These are phyloP conservation scores for Alligator sinensis DNA, from an alignment of 2,113 vertebrate genomes.

Conservation along the genomic window DNA sequence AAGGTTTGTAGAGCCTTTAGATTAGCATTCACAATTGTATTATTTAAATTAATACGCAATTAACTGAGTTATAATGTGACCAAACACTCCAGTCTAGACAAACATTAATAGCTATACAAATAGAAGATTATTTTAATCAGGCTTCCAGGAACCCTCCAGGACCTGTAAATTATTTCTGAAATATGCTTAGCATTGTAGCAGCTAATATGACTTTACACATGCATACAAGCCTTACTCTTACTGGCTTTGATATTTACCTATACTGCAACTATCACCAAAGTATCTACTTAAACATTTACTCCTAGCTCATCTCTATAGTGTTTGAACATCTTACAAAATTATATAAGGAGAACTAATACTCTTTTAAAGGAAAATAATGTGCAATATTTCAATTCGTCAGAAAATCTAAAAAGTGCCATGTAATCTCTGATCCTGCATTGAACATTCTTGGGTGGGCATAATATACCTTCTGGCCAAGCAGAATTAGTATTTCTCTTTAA, in stretches of 20 bases:
- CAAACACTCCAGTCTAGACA: background rate
- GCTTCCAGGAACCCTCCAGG: background rate
- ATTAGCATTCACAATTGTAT: background rate
- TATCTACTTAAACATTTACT: background rate
- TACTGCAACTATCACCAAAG: constrained; percentile 9
- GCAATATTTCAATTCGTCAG: background rate
- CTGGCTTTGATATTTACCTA: background rate
- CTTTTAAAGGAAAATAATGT: background rate
- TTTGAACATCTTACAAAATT: background rate
- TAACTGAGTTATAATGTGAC: constrained; percentile 2
- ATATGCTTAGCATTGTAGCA: background rate
- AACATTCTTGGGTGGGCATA: background rate
- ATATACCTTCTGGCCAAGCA: background rate
- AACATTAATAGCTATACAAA: background rate
- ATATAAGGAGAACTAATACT: background rate
- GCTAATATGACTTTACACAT: background rate
- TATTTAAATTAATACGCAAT: background rate
- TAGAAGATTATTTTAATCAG: background rate
- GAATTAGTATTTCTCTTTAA: background rate
- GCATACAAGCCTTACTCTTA: background rate
- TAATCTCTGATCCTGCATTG: background rate
- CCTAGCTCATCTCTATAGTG: background rate
- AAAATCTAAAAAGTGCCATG: background rate
- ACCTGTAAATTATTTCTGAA: constrained; percentile 21
- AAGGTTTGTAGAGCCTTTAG: background rate